Evolutionary conservation across 2,888 invertebrate species (phyloP).

Genomic region (Lucinisca nassula): DNA sequence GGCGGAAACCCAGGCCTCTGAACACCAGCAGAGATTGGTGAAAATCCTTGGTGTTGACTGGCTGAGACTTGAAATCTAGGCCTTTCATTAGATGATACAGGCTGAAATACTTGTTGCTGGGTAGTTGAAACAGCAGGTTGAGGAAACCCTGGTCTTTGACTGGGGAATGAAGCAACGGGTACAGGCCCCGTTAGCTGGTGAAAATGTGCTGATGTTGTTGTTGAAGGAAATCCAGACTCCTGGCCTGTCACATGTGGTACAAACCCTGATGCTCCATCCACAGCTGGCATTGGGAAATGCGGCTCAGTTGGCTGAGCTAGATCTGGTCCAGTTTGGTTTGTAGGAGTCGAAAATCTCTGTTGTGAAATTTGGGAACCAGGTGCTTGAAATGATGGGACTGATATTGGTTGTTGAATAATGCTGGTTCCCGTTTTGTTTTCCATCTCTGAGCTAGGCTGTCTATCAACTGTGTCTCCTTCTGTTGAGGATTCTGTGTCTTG

Average conservation of each 20-base stretch:
- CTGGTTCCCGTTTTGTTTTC: neutral
- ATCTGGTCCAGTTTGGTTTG: neutral
- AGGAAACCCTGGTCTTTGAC: conserved; percentile 50
- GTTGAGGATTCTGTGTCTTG: conserved; percentile 1
- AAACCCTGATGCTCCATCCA: neutral
- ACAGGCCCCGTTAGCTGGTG: neutral
- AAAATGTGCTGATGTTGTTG: neutral
- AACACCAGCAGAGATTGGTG: conserved; percentile 11
- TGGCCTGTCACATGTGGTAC: neutral
- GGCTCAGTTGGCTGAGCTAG: conserved; percentile 18
- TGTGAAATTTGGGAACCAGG: neutral
- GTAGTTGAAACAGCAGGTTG: conserved; percentile 3
- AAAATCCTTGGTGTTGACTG: conserved; percentile 18
- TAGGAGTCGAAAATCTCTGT: conserved; percentile 22
- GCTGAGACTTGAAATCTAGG: conserved; percentile 46
- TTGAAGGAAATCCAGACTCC: neutral
- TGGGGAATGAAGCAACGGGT: neutral
- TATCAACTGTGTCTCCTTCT: neutral
- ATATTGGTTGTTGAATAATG: conserved; percentile 17
- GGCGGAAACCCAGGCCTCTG: conserved; percentile 42
- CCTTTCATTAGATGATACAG: conserved; percentile 31
- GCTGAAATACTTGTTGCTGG: conserved; percentile 19
- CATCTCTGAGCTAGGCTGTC: neutral
- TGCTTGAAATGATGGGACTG: neutral
- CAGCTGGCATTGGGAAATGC: conserved; percentile 25